These are phyloP conservation scores for Calliphora vicina DNA, from an alignment of 1,140 invertebrate genomes.

Conservation along the genomic window DNA sequence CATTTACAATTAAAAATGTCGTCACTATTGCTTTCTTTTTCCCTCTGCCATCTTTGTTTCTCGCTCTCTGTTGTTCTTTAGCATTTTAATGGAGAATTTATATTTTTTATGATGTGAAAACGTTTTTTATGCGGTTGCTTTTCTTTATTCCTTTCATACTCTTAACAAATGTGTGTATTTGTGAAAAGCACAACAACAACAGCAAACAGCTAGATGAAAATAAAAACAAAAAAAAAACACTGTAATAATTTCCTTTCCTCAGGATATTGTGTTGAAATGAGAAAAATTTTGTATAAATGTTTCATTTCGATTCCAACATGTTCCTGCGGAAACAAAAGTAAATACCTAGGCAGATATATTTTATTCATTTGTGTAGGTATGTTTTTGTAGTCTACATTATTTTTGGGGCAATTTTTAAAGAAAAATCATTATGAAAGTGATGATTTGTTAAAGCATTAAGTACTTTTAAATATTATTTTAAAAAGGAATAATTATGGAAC, in stretches of 20 bases:
- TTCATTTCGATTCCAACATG: slow-evolving; percentile 38
- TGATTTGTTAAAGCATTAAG: slow-evolving; percentile 15
- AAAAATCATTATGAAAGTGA: not conserved
- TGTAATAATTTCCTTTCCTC: slow-evolving; percentile 2
- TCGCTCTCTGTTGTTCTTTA: not conserved
- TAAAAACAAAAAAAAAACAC: not conserved
- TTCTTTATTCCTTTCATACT: slow-evolving; percentile 42
- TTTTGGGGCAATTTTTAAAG: not conserved
- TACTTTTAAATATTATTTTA: too few relatives aligned
- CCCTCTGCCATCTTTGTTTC: not conserved
- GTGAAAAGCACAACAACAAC: not conserved
- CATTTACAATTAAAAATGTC: slow-evolving; percentile 64
- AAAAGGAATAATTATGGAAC: too few relatives aligned
- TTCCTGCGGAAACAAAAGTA: not conserved
- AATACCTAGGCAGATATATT: not conserved
- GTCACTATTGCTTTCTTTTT: slow-evolving; percentile 47
- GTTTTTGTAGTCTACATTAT: not conserved
- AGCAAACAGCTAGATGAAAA: not conserved
- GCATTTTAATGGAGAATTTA: not conserved
- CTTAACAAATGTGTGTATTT: slow-evolving; percentile 5
- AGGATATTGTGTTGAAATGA: slow-evolving; percentile 15
- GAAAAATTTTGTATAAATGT: slow-evolving; percentile 1
- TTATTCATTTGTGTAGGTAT: not conserved
- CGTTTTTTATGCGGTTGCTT: slow-evolving; percentile 62
- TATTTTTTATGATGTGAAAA: slow-evolving; percentile 61